Evolutionary conservation across 2,888 invertebrate species (phyloP).

Genomic region (Melanotus villosus): DNA sequence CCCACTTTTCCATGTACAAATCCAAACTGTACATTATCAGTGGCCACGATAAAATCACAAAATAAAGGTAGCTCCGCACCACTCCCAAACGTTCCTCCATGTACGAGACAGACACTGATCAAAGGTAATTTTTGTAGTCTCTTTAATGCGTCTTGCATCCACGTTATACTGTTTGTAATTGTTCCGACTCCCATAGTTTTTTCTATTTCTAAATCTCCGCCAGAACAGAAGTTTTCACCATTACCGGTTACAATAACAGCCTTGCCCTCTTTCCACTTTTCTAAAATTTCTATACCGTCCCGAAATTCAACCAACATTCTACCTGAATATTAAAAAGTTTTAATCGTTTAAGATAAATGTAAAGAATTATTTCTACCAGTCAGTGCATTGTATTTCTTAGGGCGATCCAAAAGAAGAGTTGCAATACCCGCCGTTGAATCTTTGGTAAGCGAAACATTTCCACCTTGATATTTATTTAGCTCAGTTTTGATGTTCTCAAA

Average conservation of each 20-base stretch:
- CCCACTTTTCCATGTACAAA: constrained; percentile 64
- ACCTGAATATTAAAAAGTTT: constrained; percentile 53
- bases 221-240: constrained; percentile 61
- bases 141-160: constrained; percentile 59
- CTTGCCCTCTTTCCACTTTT: constrained; percentile 62
- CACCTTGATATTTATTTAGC: too few relatives aligned
- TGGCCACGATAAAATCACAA: constrained; percentile 60
- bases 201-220: constrained; percentile 57
- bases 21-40: constrained; percentile 59
- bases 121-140: constrained; percentile 57
- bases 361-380: too few relatives aligned
- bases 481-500: too few relatives aligned
- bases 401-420: too few relatives aligned
- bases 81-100: constrained; percentile 61
- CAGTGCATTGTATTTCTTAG: too few relatives aligned
- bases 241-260: constrained; percentile 59
- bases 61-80: constrained; percentile 61
- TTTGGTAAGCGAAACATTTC: too few relatives aligned
- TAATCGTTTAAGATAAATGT: too few relatives aligned
- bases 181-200: too few relatives aligned
- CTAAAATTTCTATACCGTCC: constrained; percentile 57
- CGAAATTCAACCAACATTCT: constrained; percentile 63
- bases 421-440: too few relatives aligned
- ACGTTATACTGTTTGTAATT: constrained; percentile 15
- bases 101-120: constrained; percentile 57